Conservation (phyloP, 53 echinoderm and acorn worm genomes). For the Zoroaster sp. region DNA sequence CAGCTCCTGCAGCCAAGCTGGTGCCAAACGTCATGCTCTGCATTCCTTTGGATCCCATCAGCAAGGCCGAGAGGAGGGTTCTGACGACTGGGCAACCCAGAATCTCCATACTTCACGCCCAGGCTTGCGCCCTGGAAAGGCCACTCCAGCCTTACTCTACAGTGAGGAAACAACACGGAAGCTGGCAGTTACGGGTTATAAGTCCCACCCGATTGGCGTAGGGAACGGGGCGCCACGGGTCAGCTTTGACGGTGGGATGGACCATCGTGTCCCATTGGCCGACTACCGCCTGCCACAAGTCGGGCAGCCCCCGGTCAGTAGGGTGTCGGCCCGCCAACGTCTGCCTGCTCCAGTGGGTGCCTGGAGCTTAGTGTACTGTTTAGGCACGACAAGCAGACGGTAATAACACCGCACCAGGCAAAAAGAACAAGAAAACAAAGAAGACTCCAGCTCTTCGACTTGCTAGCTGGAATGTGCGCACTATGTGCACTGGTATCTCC, state of each 20-base stretch:
- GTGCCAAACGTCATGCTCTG: too few relatives aligned
- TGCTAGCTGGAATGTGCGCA: slow-evolving; percentile 49
- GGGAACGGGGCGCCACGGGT: slow-evolving; percentile 38
- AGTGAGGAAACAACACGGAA: slow-evolving; percentile 25
- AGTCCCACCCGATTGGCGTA: slow-evolving; percentile 62
- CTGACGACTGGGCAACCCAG: slow-evolving; percentile 63
- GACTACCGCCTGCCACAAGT: slow-evolving; percentile 27
- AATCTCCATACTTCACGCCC: slow-evolving; percentile 58
- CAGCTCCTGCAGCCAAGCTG: too few relatives aligned
- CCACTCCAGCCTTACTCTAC: neutral
- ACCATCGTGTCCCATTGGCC: slow-evolving; percentile 50
- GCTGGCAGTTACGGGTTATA: too few relatives aligned
- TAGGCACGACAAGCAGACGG: neutral
- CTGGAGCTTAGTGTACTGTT: slow-evolving; percentile 28
- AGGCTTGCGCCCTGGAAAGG: slow-evolving; percentile 44
- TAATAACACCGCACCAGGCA: slow-evolving; percentile 29
- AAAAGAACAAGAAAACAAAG: neutral
- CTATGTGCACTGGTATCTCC: slow-evolving; percentile 4
- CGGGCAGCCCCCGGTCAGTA: slow-evolving; percentile 62
- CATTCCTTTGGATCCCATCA: slow-evolving; percentile 48
- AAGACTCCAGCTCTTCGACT: slow-evolving; percentile 32
- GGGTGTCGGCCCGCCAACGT: slow-evolving; percentile 46
- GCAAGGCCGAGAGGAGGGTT: slow-evolving; percentile 67
- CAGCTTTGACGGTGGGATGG: slow-evolving; percentile 65
- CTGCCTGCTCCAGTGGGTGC: slow-evolving; percentile 54